A percentile compares a stretch with the other conserved stretches of the same genome.
Evolutionary conservation across 2,113 vertebrate species (phyloP).

Genomic region (Mohoua ochrocephala): DNA sequence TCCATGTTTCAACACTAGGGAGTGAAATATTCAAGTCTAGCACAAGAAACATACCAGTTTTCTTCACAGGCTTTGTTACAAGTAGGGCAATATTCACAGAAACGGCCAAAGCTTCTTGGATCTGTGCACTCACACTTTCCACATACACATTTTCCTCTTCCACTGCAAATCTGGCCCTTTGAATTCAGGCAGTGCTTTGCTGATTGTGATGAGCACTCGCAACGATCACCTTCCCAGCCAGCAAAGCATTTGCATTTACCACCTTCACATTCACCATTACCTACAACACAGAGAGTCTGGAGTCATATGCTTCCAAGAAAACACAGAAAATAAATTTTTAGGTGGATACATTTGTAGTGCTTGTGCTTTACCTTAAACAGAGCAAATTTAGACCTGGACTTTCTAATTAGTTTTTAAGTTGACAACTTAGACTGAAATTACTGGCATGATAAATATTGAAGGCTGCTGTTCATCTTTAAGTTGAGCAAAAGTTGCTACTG

Average conservation of each 20-base stretch:
- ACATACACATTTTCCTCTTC: constrained; percentile 85
- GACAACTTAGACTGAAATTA: not conserved
- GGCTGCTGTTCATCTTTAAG: not conserved
- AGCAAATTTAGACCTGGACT: not conserved
- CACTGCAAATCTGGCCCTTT: constrained; percentile 83
- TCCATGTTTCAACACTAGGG: not conserved
- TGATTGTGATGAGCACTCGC: constrained; percentile 78
- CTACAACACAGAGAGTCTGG: constrained; percentile 67
- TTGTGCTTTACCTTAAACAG: not conserved
- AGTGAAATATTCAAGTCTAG: not conserved
- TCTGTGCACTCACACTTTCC: constrained; percentile 88
- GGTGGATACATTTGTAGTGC: not conserved
- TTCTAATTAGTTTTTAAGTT: not conserved
- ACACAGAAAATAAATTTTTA: not conserved
- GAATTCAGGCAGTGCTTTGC: constrained; percentile 78
- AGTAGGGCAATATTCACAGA: constrained; percentile 87
- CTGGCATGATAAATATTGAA: not conserved
- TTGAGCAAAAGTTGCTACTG: not conserved
- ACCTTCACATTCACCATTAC: constrained; percentile 86
- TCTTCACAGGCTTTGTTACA: constrained; percentile 84
- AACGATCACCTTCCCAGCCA: constrained; percentile 89
- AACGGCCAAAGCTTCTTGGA: constrained; percentile 76
- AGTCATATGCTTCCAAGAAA: not conserved
- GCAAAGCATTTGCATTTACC: constrained; percentile 83
- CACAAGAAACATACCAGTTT: constrained; percentile 79